Conservation (phyloP, 2,113 vertebrate species). For the Campylomormyrus tamandua region DNA sequence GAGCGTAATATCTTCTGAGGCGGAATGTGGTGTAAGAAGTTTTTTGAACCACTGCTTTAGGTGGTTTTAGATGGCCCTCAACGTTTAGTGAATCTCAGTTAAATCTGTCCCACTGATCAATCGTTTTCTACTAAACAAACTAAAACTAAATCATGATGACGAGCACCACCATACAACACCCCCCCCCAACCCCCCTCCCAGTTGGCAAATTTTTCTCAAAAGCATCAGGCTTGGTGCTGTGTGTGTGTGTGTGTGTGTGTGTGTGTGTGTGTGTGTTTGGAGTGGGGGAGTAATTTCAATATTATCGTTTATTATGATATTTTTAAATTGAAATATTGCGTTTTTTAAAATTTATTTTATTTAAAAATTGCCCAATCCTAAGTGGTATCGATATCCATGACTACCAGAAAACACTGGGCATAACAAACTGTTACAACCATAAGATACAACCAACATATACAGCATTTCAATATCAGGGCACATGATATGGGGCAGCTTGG, state of each 20-base stretch:
- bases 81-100: background rate
- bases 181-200: background rate
- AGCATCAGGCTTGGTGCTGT: background rate
- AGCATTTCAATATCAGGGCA: background rate
- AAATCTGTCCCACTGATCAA: background rate
- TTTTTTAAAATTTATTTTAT: background rate
- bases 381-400: background rate
- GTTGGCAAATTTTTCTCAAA: background rate
- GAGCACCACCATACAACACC: background rate
- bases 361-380: background rate
- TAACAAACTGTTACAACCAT: background rate
- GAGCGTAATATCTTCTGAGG: background rate
- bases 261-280: background rate
- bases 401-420: background rate
- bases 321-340: background rate
- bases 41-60: background rate
- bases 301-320: background rate
- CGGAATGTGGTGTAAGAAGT: background rate
- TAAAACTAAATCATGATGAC: background rate
- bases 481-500: background rate
- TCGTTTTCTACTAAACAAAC: background rate
- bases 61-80: too few species aligned
- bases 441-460: background rate
- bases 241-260: background rate
- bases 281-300: background rate